Evolutionary conservation across 2,888 invertebrate genomes (phyloP), one percentile per base, ranked within the genome.

Genomic region (Limulus polyphemus): DNA sequence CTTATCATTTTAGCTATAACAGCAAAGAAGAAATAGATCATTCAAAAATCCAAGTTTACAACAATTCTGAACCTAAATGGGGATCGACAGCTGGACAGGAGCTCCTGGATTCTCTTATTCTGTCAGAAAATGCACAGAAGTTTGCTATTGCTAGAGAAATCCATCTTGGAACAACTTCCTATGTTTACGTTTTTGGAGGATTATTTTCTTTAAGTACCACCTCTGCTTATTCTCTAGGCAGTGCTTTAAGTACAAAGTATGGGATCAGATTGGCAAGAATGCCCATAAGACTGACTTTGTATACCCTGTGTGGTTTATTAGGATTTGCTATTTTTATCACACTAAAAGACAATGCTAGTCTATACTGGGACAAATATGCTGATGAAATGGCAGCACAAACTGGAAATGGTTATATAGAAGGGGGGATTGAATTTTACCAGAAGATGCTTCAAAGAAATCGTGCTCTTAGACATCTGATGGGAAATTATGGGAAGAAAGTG

Each of bases 111-210:
- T 81, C 88, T 0, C 73, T 90, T 47, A 75, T 88, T 4, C 73
- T 91, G n/a, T 84, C 86, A 13, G 86, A 88, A 66, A 83, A 85
- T 65, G 90, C 88, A 11, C 84, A 89, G 74, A 79, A 86, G 64
- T 91, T 88, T 79, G 89, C 85, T 1, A 83, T 91, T 47, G 88
- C 88, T 62, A 81, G 84, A 69, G 85, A 89, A 75, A 81, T 91
- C 59, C 74, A 85, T 62, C 81, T 83, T 76, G 74, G 82, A 3
- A 79, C 83, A 65, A 83, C 83, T 51, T 75, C 81, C 63, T 81
- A 83, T 72, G 75, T 83, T 2, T 74, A 83, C 1, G 72, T 81
- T 56, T 83, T 86, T 67, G 79, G 82, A 0, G 59, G 79, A 1
- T 81, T 81, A 70, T 81, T 82, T 59, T 75, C 80, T 58, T 57